phyloP scores from a whole-genome alignment of 1,140 invertebrate genomes.

The Chrysomallon squamiferum region DNA sequence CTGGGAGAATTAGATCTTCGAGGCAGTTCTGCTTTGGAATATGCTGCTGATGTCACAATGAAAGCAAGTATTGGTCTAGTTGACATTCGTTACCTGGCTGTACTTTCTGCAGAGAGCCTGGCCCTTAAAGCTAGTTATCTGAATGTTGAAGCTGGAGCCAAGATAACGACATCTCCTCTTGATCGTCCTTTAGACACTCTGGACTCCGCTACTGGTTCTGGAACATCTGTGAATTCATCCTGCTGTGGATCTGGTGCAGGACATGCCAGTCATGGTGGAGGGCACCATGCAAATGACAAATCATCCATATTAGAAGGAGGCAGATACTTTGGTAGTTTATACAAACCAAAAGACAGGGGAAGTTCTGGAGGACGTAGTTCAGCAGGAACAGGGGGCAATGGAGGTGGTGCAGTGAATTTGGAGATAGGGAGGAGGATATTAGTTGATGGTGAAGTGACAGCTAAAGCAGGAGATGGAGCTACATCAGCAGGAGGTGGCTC shows the following conservation, averaged over 20 bases:
- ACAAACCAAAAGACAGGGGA: conserved; percentile 30
- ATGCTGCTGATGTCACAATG: conserved; percentile 36
- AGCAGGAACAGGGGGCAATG: conserved; percentile 23
- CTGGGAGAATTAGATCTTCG: conserved; percentile 44
- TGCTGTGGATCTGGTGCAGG: conserved; percentile 37
- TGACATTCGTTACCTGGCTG: conserved; percentile 37
- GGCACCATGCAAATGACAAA: conserved; percentile 19
- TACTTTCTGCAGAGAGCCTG: conserved; percentile 44
- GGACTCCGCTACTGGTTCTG: conserved; percentile 29
- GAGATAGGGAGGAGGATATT: conserved; percentile 25
- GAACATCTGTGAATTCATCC: conserved; percentile 12
- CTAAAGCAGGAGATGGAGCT: conserved; percentile 34
- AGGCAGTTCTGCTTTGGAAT: conserved; percentile 36
- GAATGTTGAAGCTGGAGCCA: conserved; percentile 47
- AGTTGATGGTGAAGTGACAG: conserved; percentile 40
- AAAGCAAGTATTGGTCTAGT: conserved; percentile 31
- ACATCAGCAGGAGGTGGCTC: conserved; percentile 39
- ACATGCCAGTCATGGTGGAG: conserved; percentile 45
- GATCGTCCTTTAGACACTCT: conserved; percentile 38
- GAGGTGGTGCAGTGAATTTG: conserved; percentile 43
- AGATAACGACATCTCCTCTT: conserved; percentile 34
- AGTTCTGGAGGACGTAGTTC: conserved; percentile 33
- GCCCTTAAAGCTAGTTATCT: conserved; percentile 28
- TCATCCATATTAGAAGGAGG: conserved; percentile 23
- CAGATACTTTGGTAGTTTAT: conserved; percentile 42